These are phyloP conservation scores for Sinella curviseta DNA, from an alignment of 1,140 invertebrate species.

Conservation along the genomic window DNA sequence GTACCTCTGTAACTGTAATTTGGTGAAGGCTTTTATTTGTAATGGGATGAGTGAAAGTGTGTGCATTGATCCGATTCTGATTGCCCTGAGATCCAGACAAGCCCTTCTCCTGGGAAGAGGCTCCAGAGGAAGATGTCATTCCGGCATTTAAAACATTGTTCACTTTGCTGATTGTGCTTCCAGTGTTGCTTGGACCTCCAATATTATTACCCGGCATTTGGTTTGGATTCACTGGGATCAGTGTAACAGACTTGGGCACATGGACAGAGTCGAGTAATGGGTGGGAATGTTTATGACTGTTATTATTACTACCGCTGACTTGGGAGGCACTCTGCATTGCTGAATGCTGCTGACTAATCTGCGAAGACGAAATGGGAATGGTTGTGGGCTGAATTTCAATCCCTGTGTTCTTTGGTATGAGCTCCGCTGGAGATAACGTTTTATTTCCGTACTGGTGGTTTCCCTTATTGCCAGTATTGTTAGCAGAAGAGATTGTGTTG, in stretches of 20 bases:
- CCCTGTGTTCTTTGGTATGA: conserved; percentile 29
- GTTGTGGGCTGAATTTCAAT: conserved; percentile 36
- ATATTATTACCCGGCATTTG: not conserved
- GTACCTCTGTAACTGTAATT: conserved; percentile 48
- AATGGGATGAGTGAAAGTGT: conserved; percentile 49
- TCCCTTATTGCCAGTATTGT: conserved; percentile 16
- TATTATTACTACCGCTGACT: not conserved
- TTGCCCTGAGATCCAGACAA: not conserved
- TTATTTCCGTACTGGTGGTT: conserved; percentile 4
- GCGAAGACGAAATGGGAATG: conserved; percentile 12
- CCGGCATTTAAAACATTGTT: not conserved
- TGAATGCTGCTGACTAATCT: conserved; percentile 17
- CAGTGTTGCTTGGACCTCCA: not conserved
- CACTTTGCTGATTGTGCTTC: not conserved
- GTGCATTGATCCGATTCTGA: conserved; percentile 25
- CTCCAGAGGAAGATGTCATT: not conserved
- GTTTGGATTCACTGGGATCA: conserved; percentile 48
- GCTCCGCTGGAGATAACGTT: conserved; percentile 19
- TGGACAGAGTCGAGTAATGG: conserved; percentile 46
- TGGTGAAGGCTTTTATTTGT: conserved; percentile 49
- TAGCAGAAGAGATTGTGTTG: conserved; percentile 11
- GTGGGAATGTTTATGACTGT: conserved; percentile 29
- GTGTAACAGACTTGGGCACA: conserved; percentile 49
- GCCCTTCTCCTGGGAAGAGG: not conserved
- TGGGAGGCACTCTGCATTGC: not conserved